These are phyloP conservation scores for Nyctibius bracteatus DNA, from an alignment of 2,113 vertebrate species.

Conservation along the genomic window DNA sequence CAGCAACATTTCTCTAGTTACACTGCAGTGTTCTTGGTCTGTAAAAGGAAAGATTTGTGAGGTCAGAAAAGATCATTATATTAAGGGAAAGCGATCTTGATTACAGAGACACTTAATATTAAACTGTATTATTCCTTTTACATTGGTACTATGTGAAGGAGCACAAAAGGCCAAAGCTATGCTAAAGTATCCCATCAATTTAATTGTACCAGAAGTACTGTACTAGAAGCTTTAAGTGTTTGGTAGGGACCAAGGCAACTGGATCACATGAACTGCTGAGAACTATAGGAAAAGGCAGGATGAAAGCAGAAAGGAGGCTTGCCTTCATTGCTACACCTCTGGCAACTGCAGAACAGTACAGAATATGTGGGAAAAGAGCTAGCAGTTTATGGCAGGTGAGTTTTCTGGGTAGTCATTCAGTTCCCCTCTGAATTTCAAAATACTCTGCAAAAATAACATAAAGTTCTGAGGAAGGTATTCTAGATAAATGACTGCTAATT, in stretches of 20 bases:
- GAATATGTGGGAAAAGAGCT: background rate
- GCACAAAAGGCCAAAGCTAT: background rate
- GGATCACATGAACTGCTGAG: background rate
- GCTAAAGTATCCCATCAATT: background rate
- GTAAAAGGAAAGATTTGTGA: background rate
- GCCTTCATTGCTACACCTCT: background rate
- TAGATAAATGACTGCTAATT: conserved; percentile 49
- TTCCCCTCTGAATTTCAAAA: conserved; percentile 45
- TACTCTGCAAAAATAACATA: background rate
- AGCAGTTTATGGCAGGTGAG: conserved; percentile 12
- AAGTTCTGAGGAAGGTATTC: conserved; percentile 35
- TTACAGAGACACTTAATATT: background rate
- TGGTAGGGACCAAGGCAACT: background rate
- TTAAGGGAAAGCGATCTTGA: background rate
- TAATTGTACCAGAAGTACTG: background rate
- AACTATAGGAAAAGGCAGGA: background rate
- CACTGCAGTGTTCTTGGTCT: background rate
- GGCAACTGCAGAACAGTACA: background rate
- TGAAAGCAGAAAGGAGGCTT: background rate
- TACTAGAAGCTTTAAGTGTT: background rate
- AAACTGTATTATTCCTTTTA: background rate
- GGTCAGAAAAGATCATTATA: background rate
- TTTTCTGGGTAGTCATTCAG: conserved; percentile 7
- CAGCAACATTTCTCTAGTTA: background rate
- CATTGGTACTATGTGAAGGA: background rate